phyloP scores from a whole-genome alignment of 2,888 invertebrate species.

The Apodemia mormo region DNA sequence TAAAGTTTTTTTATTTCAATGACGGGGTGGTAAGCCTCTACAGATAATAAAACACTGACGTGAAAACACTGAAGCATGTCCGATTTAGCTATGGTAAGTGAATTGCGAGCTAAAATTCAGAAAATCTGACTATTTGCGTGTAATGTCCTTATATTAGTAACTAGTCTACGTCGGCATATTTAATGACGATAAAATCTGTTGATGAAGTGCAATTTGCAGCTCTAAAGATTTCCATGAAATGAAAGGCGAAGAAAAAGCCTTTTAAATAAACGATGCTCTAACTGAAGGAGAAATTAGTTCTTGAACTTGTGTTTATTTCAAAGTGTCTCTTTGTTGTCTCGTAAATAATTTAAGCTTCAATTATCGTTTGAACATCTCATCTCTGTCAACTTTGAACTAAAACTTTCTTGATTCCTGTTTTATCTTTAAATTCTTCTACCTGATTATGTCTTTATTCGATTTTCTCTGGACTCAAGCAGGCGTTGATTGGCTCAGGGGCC shows the following conservation, averaged over 20 bases:
- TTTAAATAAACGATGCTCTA: neutral
- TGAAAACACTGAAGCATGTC: no score
- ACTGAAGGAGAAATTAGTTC: neutral
- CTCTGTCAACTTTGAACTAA: conserved; percentile 2
- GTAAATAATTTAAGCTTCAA: conserved; percentile 11
- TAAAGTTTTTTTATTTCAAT: no score
- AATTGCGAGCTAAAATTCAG: no score
- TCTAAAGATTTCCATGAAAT: neutral
- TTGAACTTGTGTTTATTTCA: conserved; percentile 6
- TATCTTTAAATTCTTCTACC: conserved; percentile 14
- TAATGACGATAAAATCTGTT: neutral
- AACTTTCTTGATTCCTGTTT: conserved; percentile 19
- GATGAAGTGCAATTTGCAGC: neutral
- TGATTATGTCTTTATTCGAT: conserved; percentile 64
- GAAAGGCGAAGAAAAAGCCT: neutral
- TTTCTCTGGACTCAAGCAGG: conserved; percentile 84
- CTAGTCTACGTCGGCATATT: no score
- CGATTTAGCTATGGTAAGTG: no score
- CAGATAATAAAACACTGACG: no score
- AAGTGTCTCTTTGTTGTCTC: conserved; percentile 12
- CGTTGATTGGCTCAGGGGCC: conserved; percentile 85
- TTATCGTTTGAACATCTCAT: conserved; percentile 1
- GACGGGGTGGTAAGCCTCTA: no score
- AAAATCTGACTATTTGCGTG: no score
- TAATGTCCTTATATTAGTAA: no score